A percentile compares a stretch with the other conserved stretches of the same genome.
Conservation (phyloP, 2,113 vertebrate species). For the Columba livia region DNA sequence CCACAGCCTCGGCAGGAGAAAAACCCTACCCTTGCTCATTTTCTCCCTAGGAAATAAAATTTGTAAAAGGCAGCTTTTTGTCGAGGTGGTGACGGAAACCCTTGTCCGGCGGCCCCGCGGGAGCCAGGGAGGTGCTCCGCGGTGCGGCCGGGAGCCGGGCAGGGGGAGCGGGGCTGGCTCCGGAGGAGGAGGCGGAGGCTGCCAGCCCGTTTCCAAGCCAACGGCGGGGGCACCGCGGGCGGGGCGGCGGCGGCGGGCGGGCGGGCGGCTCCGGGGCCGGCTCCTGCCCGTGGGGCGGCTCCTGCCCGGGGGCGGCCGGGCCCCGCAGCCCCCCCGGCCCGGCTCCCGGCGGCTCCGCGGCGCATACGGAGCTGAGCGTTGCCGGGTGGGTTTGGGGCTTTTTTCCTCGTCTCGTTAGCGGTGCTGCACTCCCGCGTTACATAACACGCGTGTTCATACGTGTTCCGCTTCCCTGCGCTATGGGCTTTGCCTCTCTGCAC, state of each 20-base stretch:
- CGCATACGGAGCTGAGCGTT: not conserved
- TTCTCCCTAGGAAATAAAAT: not conserved
- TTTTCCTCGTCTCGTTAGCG: not conserved
- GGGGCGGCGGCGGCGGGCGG: too few species aligned
- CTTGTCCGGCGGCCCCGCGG: constrained; percentile 1
- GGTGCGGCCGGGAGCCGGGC: constrained; percentile 17
- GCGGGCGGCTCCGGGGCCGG: too few species aligned
- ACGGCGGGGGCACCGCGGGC: constrained; percentile 3
- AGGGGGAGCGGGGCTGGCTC: constrained; percentile 49
- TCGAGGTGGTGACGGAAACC: not conserved
- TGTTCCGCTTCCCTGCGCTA: not conserved
- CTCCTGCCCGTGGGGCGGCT: not conserved
- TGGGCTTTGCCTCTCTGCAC: not conserved
- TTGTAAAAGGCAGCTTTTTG: not conserved
- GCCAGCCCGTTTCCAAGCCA: constrained; percentile 62
- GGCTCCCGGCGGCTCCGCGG: not conserved
- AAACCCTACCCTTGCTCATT: not conserved
- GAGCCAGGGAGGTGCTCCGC: constrained; percentile 36
- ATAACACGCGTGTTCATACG: not conserved
- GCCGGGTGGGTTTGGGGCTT: not conserved
- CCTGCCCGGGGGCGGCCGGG: not conserved
- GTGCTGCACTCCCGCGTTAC: not conserved
- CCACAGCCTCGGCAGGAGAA: not conserved
- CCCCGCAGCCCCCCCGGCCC: not conserved
- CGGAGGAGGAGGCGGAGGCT: constrained; percentile 40